Evolutionary conservation across 2,797 vertebrate genomes (phyloP), one percentile per base, ranked within the genome.

Genomic region (Morus bassanus): DNA sequence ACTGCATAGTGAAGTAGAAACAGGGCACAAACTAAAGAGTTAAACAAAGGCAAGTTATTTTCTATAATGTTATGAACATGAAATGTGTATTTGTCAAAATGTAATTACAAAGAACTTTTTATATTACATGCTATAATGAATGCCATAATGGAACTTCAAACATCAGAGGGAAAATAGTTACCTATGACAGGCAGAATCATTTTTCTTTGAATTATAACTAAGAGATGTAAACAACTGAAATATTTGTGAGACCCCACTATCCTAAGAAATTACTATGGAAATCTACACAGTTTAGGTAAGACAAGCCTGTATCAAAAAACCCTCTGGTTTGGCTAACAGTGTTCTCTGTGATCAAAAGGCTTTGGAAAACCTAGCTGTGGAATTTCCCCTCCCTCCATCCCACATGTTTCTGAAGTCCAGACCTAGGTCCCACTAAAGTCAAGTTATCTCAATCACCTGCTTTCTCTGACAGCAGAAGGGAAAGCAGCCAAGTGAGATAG

Each of bases 71-170:
- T 80, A 67, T 33, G 31, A 84, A 90, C 43, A 31, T 31, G 35
- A 84, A 88, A 80, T 30, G 30, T 61, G 31, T 82, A 78, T 94
- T 93, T 93, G 54, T 88, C 82, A 89, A 78, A 95, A 81, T 19
- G 53, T 56, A 93, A 94, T 91, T 94, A 83, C 50, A 83, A 85
- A 92, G 45, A 79, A 35, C 63, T 65, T 78, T 67, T 72, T 72
- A 51, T 46, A 81, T 73, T 75, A 65, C 46, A 51, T 67, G 43
- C 81, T 74, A 87, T 35, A 88, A 89, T 75, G 69, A 91, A 28
- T 39, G 28, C 27, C 60, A 46, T 90, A 88, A 91, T 53, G 17
- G 80, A 84, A 82, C 54, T 68, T 89, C 77, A 91, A 70, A 77
- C n/a, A 80, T 88, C 64, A 76, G 39, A 60, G 59, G 33, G 24